Percentiles rank a stretch among this genome's conserved stretches.
These are phyloP conservation scores for Neomonachus schauinslandi DNA, from an alignment of 2,113 vertebrate species.

Conservation along the genomic window DNA sequence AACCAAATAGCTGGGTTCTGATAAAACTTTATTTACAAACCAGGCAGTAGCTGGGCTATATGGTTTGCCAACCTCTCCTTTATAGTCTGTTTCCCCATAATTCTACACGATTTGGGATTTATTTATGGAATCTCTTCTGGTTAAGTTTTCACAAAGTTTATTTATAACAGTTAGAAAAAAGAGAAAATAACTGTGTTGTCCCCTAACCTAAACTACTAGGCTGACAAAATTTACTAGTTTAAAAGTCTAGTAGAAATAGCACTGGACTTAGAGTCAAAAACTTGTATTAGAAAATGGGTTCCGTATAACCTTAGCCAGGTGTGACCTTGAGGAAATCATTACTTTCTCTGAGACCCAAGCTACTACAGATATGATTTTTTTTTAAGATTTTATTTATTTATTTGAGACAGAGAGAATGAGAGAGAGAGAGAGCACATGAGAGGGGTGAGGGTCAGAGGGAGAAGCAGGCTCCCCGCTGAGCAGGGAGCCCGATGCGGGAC, in stretches of 20 bases:
- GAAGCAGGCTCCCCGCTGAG: no score
- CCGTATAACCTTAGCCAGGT: not conserved
- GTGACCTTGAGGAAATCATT: not conserved
- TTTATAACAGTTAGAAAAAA: slow-evolving; percentile 13
- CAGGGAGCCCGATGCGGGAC: no score
- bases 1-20: not conserved
- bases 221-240: not conserved
- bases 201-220: not conserved
- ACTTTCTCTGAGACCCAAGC: not conserved
- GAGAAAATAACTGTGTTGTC: not conserved
- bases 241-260: not conserved
- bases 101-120: not conserved
- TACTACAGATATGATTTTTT: not conserved
- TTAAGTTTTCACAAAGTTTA: not conserved
- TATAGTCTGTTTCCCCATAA: not conserved
- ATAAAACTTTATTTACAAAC: slow-evolving; percentile 7
- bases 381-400: no score
- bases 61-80: not conserved
- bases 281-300: not conserved
- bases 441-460: no score
- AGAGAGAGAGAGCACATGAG: no score
- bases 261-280: not conserved
- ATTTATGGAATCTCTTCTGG: not conserved
- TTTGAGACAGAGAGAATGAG: no score
- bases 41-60: not conserved